phyloP scores from a whole-genome alignment of 2,797 vertebrate species.

The Phylloscopus collybita region DNA sequence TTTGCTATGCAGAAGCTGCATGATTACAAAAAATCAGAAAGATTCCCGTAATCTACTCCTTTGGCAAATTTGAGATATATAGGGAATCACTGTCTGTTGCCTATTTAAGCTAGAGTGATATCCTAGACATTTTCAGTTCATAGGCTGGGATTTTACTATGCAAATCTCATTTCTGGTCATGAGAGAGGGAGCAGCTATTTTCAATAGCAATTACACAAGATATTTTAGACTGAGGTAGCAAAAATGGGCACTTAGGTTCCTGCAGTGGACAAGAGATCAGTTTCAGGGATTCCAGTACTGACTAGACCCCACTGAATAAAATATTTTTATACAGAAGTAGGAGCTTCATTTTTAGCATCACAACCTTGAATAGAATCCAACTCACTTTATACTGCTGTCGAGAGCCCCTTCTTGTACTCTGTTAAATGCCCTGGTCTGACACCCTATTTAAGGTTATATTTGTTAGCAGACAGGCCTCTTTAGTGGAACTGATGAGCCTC shows the following conservation, averaged over 20 bases:
- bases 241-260: neutral
- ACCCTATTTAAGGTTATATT: neutral
- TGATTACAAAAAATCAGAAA: neutral
- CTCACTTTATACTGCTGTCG: fast-evolving
- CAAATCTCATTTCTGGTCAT: neutral
- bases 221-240: neutral
- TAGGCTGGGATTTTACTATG: neutral
- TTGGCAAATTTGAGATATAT: neutral
- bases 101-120: neutral
- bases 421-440: neutral
- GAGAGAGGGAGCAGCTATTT: neutral
- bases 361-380: neutral
- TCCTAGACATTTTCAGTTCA: neutral
- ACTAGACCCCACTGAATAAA: neutral
- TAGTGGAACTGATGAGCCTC: neutral
- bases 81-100: neutral
- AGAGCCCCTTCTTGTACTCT: neutral
- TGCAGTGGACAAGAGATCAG: neutral
- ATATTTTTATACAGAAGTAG: neutral
- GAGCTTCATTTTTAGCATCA: neutral
- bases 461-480: neutral
- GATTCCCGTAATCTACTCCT: neutral
- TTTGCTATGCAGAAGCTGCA: neutral
- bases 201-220: neutral
- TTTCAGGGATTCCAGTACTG: neutral